Evolutionary conservation across 2,113 vertebrate species (phyloP).

Genomic region (Oostethus manadensis): DNA sequence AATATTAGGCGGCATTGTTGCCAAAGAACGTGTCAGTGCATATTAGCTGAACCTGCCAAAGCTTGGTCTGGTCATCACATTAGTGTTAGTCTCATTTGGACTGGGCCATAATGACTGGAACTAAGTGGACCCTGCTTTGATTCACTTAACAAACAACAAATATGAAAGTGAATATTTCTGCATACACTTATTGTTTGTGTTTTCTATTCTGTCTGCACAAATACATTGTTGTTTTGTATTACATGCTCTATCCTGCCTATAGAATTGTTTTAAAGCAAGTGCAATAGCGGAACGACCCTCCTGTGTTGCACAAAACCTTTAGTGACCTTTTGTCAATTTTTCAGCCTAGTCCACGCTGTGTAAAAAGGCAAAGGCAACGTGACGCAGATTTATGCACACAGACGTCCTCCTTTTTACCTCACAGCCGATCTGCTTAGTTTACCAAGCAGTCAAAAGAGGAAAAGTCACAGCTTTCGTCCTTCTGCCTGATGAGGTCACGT

Average conservation of each 20-base stretch:
- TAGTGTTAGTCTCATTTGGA: conserved; percentile 14
- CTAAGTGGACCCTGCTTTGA: background rate
- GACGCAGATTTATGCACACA: conserved; percentile 48
- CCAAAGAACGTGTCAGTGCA: conserved; percentile 14
- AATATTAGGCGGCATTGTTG: conserved; percentile 33
- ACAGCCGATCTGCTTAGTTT: conserved; percentile 23
- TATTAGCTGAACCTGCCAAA: conserved; percentile 23
- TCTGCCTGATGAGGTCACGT: background rate
- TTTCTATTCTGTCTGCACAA: background rate
- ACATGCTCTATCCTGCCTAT: background rate
- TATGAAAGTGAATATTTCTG: conserved; percentile 7
- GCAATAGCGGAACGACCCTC: conserved; percentile 21
- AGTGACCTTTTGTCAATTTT: conserved; percentile 54
- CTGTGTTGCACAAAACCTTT: conserved; percentile 12
- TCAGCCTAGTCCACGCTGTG: conserved; percentile 26
- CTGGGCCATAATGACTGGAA: background rate
- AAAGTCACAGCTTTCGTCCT: background rate
- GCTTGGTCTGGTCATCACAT: conserved; percentile 6
- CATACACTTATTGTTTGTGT: background rate
- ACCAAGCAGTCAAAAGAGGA: background rate
- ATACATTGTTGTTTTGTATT: background rate
- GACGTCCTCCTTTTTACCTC: conserved; percentile 7
- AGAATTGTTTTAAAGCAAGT: conserved; percentile 4
- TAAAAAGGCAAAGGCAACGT: conserved; percentile 34
- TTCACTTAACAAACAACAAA: background rate